Percentiles rank a stretch among this genome's conserved stretches.
phyloP scores from a whole-genome alignment of 2,113 vertebrate species.

The Dunckerocampus dactyliophorus region DNA sequence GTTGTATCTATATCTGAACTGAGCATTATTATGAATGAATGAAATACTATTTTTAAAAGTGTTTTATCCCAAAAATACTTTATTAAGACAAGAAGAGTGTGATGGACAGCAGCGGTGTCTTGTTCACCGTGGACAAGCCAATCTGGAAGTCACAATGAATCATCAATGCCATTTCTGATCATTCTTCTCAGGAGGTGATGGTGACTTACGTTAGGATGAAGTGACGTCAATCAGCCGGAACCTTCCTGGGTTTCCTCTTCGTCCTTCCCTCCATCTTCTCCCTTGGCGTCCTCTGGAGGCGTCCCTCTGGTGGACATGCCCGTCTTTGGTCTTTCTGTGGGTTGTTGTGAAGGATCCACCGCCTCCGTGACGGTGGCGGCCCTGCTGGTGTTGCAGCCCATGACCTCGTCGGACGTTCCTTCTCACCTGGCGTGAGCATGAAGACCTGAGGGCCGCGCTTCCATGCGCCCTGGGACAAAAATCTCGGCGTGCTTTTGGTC shows the following conservation, averaged over 20 bases:
- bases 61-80: slow-evolving; percentile 33
- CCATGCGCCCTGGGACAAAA: too few relatives aligned
- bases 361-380: slow-evolving; percentile 18
- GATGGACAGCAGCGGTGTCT: slow-evolving; percentile 13
- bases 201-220: slow-evolving; percentile 28
- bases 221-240: slow-evolving; percentile 30
- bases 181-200: not conserved
- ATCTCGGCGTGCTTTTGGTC: not conserved
- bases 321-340: slow-evolving; percentile 48
- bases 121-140: not conserved
- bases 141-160: too few relatives aligned
- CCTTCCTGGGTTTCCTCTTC: slow-evolving; percentile 9
- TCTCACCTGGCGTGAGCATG: not conserved
- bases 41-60: not conserved
- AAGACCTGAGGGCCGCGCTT: too few relatives aligned
- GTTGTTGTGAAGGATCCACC: slow-evolving; percentile 55
- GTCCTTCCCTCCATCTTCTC: slow-evolving; percentile 11
- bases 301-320: slow-evolving; percentile 25
- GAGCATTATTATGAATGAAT: too few relatives aligned
- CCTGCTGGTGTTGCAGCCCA: slow-evolving; percentile 68
- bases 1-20: too few relatives aligned
- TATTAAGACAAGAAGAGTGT: slow-evolving; percentile 8
- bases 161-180: not conserved
- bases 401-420: slow-evolving; percentile 23
- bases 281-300: slow-evolving; percentile 10